Percentiles rank a stretch among this genome's conserved stretches.
Conservation (phyloP, 2,797 vertebrate genomes). For the Ctenosaura bakeri region DNA sequence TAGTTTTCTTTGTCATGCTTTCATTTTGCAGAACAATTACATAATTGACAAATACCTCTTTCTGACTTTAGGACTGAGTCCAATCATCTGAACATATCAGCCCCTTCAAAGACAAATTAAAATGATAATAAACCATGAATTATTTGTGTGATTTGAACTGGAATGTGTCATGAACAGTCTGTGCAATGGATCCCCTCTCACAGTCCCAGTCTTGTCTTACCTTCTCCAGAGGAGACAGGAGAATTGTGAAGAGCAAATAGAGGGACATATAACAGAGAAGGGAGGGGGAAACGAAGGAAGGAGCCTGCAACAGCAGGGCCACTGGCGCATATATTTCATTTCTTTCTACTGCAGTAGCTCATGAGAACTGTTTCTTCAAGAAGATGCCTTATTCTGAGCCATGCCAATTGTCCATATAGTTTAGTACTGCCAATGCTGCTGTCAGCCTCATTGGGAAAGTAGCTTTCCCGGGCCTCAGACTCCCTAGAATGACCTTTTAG, state of each 20-base stretch:
- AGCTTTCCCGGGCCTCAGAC: background rate
- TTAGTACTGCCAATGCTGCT: background rate
- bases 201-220: background rate
- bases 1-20: background rate
- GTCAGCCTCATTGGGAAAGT: background rate
- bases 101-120: constrained; percentile 21
- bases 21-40: background rate
- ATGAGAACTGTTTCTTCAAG: background rate
- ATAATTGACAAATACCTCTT: background rate
- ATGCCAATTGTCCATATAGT: background rate
- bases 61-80: background rate
- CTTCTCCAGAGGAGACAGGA: background rate
- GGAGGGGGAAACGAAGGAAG: background rate
- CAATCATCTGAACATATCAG: constrained; percentile 42
- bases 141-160: background rate
- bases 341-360: background rate
- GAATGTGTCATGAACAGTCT: background rate
- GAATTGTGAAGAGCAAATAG: background rate
- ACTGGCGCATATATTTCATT: background rate
- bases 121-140: background rate
- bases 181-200: background rate
- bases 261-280: background rate
- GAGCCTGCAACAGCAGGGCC: background rate
- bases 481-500: background rate
- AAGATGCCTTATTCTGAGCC: background rate